These are phyloP conservation scores for Rousettus madagascariensis DNA, from an alignment of 2,797 vertebrate species.

Conservation along the genomic window DNA sequence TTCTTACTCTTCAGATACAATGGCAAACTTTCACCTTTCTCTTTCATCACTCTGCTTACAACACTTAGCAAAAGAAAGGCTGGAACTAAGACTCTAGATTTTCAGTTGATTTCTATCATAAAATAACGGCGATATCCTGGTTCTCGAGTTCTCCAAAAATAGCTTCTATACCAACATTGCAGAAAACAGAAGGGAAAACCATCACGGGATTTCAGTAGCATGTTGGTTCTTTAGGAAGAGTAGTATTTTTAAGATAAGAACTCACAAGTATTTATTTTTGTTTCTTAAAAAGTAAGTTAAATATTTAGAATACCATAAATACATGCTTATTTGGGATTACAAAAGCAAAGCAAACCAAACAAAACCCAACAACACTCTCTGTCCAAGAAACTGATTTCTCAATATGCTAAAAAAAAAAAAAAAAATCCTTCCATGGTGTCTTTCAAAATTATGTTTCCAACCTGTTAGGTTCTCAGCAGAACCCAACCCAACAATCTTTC, in stretches of 20 bases:
- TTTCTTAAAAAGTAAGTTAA: neutral
- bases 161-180: neutral
- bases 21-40: neutral
- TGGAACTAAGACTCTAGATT: neutral
- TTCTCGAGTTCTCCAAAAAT: neutral
- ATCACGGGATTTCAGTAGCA: neutral
- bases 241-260: neutral
- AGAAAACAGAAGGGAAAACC: neutral
- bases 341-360: neutral
- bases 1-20: neutral
- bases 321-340: neutral
- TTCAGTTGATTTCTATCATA: neutral
- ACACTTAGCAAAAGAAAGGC: neutral
- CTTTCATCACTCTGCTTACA: rapidly evolving
- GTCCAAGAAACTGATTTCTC: neutral
- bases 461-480: neutral
- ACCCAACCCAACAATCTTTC: neutral
- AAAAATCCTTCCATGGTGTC: neutral
- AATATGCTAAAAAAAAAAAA: neutral
- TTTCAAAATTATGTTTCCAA: neutral
- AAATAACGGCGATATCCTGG: neutral
- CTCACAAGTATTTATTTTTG: neutral
- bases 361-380: neutral
- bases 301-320: neutral
- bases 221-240: neutral